Conservation (phyloP, 2,797 vertebrate species). For the Micropoecilia bifurca region DNA sequence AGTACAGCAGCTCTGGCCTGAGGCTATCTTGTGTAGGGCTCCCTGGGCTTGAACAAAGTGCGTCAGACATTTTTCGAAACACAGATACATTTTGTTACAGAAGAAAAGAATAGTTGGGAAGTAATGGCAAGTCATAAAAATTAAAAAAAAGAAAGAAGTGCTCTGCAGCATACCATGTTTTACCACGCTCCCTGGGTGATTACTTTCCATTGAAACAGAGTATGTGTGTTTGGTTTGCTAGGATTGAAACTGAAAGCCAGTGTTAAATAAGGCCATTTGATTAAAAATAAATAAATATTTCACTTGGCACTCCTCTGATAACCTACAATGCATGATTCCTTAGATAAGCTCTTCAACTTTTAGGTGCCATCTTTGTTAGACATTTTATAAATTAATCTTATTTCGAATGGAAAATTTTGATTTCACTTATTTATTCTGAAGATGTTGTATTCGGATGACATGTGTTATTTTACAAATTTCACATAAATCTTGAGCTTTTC, state of each 20-base stretch:
- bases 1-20: slow-evolving; percentile 77
- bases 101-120: slow-evolving; percentile 84
- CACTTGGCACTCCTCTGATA: slow-evolving; percentile 90
- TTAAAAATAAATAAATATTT: slow-evolving; percentile 82
- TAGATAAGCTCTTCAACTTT: slow-evolving; percentile 80
- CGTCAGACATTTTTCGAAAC: slow-evolving; percentile 81
- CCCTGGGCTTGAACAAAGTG: slow-evolving; percentile 81
- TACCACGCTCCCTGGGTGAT: slow-evolving; percentile 70
- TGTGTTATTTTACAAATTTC: slow-evolving; percentile 99
- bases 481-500: slow-evolving; percentile 98
- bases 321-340: slow-evolving; percentile 79
- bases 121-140: slow-evolving; percentile 78
- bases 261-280: slow-evolving; percentile 88
- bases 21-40: slow-evolving; percentile 73
- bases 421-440: slow-evolving; percentile 83
- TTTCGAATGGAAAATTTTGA: slow-evolving; percentile 64
- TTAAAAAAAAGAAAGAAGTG: slow-evolving; percentile 57
- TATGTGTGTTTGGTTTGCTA: slow-evolving; percentile 76
- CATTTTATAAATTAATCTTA: slow-evolving; percentile 71
- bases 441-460: slow-evolving; percentile 92
- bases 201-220: slow-evolving; percentile 82
- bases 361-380: slow-evolving; percentile 71
- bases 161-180: slow-evolving; percentile 72
- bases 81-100: slow-evolving; percentile 87
- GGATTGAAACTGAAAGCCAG: slow-evolving; percentile 85